Evolutionary conservation across 2,888 invertebrate genomes (phyloP), one percentile per base, ranked within the genome.

Genomic region (Hyposoter dolosus): DNA sequence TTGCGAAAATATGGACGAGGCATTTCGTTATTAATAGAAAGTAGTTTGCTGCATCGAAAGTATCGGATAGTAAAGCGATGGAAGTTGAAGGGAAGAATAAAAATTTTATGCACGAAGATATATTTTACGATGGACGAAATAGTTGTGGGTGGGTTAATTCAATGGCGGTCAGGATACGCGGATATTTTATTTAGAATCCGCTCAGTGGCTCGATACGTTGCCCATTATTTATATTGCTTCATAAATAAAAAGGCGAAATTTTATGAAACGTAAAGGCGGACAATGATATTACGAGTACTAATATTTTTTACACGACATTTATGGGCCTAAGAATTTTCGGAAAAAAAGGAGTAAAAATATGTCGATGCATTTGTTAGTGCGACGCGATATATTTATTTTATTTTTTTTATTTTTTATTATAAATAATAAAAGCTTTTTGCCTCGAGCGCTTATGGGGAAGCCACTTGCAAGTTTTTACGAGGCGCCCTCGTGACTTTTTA

Each of bases 1-100:
- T 56, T 23, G 9, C 19, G 23, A 23, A 56, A 23, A 56, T 47
- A 32, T 35, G 19, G 0, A n/a, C 50, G 10, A 40, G 40, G 23
- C 23, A 43, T 10, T 47, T 45, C 12, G n/a, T 76, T 76, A 40
- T 40, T 65, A 35, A 65, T 32, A 45, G 6, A 60, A n/a, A 32
- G 17, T 60, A 47, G 60, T 60, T 1, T 43, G 15, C 17, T 23
- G 4, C 47, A 17, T 47, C 47, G 23, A 10, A 63, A 76, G 76
- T 45, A 32, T 65, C 12, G 63, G 17, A 45, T 17, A 17, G 50
- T 68, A 65, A 72, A 7, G 79, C 53, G 69, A 76, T 65, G 74
- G 77, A 17, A 50, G 43, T 72, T 80, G 68, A 10, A 65, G 45
- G 63, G 45, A 74, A 56, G 35, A 74, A 76, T 9, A 19, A 53